Conservation (phyloP, 2,113 vertebrate species). For the Bubo blakistoni region DNA sequence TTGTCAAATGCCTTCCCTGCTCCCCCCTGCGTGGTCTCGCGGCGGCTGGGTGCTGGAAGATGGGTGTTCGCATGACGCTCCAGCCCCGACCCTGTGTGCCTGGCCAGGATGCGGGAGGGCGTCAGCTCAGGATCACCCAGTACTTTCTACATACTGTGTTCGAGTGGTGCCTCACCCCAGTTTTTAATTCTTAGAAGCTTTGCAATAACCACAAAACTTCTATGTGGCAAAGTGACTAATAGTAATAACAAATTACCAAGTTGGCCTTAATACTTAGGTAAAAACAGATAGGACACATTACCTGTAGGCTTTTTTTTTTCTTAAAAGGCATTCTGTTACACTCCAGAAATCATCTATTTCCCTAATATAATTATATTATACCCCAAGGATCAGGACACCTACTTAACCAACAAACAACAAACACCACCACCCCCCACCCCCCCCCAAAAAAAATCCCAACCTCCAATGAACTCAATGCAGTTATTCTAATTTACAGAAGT, state of each 20-base stretch:
- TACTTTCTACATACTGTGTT: accelerated
- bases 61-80: not conserved
- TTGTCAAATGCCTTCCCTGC: not conserved
- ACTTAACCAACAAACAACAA: not conserved
- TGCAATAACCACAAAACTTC: not conserved
- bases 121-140: not conserved
- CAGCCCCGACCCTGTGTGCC: not conserved
- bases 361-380: not conserved
- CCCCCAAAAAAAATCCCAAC: not conserved
- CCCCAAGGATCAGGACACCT: not conserved
- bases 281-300: not conserved
- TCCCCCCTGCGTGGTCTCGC: not conserved
- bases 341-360: not conserved
- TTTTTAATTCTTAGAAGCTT: not conserved
- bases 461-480: not conserved
- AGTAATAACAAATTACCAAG: not conserved
- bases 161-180: accelerated
- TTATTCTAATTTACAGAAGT: not conserved
- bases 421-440: too few relatives aligned
- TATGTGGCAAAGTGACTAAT: not conserved
- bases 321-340: not conserved
- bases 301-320: not conserved
- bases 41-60: not conserved
- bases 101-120: not conserved
- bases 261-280: not conserved